Percentiles rank a stretch among this genome's conserved stretches.
Conservation (phyloP, 2,797 vertebrate genomes). For the Zonotrichia albicollis region DNA sequence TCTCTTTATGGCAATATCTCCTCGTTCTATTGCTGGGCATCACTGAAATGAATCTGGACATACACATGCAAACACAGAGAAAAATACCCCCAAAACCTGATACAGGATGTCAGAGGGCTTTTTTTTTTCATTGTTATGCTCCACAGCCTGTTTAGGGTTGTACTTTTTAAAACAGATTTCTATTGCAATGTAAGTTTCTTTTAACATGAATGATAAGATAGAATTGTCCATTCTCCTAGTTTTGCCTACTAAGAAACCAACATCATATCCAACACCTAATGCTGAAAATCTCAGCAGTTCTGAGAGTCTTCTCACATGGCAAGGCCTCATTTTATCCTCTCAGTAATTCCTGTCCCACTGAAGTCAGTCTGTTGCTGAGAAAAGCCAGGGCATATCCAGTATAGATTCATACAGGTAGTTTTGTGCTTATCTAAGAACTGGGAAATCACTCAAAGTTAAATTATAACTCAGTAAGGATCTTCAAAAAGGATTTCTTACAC, state of each 20-base stretch:
- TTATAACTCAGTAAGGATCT: background rate
- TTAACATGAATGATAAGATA: background rate
- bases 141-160: background rate
- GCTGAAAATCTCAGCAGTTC: background rate
- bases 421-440: background rate
- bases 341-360: background rate
- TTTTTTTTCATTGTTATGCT: background rate
- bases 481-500: background rate
- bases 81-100: rapidly evolving
- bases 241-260: background rate
- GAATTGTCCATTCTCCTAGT: background rate
- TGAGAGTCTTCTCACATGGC: background rate
- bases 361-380: background rate
- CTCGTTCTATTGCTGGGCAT: background rate
- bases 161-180: background rate
- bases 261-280: background rate
- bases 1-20: background rate
- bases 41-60: background rate
- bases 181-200: background rate
- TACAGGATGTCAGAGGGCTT: background rate
- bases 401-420: background rate
- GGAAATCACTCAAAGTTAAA: background rate
- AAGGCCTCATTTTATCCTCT: background rate
- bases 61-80: background rate
- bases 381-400: background rate